Evolutionary conservation across 1,140 invertebrate genomes (phyloP).

Genomic region (Drosophila pandora): DNA sequence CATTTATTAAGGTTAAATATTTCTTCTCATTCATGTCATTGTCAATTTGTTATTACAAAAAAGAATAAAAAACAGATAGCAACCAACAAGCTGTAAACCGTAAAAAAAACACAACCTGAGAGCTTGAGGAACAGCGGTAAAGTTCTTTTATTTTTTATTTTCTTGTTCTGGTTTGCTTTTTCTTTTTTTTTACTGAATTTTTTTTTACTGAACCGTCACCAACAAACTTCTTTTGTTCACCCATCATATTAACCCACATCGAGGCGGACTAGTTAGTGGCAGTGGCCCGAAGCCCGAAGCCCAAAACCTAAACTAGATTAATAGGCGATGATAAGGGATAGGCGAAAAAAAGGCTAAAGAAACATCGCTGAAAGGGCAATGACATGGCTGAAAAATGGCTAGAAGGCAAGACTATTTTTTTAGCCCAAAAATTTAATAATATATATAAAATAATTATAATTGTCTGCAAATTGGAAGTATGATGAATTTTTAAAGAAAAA

Average conservation of each 20-base stretch:
- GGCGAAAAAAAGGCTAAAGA: slow-evolving; percentile 10
- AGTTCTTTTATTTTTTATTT: slow-evolving; percentile 31
- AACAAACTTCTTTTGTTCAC: slow-evolving; percentile 54
- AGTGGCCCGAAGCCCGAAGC: slow-evolving; percentile 21
- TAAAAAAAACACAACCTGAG: slow-evolving; percentile 35
- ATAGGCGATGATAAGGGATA: slow-evolving; percentile 66
- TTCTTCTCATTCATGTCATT: slow-evolving; percentile 80
- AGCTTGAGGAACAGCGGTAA: slow-evolving; percentile 47
- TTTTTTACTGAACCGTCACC: slow-evolving; percentile 41
- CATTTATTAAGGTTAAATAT: slow-evolving; percentile 82
- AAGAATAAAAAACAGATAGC: slow-evolving; percentile 4
- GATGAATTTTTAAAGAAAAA: neutral
- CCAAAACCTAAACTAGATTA: slow-evolving; percentile 74
- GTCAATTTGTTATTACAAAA: slow-evolving; percentile 80
- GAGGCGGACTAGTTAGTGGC: slow-evolving; percentile 48
- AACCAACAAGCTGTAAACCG: slow-evolving; percentile 37
- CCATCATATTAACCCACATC: slow-evolving; percentile 73
- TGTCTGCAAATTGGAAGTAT: neutral
- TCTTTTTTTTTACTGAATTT: slow-evolving; percentile 29
- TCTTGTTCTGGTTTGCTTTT: slow-evolving; percentile 27
- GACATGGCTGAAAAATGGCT: slow-evolving; percentile 24
- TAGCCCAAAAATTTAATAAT: neutral
- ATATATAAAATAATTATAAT: neutral
- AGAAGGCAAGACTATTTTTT: neutral
- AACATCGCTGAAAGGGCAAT: slow-evolving; percentile 41